phyloP scores from a whole-genome alignment of 1,140 invertebrate species.

The Pogonus chalceus region DNA sequence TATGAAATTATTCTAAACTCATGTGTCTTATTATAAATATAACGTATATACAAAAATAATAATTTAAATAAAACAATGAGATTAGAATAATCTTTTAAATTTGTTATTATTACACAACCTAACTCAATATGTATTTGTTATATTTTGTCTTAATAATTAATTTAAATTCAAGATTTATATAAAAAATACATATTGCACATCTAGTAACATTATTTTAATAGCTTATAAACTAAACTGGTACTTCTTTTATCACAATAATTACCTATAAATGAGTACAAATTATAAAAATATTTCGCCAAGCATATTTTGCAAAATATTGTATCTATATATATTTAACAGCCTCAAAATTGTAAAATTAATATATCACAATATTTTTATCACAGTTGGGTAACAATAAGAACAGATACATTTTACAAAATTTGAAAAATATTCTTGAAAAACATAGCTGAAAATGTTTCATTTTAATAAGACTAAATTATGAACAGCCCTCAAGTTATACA shows the following conservation, averaged over 20 bases:
- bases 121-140: constrained; percentile 2
- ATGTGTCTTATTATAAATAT: no score
- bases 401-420: not conserved
- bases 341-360: not conserved
- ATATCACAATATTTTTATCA: not conserved
- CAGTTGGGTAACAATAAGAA: not conserved
- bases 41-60: no score
- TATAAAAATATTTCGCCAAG: not conserved
- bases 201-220: not conserved
- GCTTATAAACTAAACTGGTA: not conserved
- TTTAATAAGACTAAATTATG: no score
- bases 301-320: not conserved
- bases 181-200: constrained; percentile 4
- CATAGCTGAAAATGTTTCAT: no score
- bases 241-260: not conserved
- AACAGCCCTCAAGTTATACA: no score
- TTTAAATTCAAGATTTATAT: not conserved
- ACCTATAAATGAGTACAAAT: not conserved
- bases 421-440: not conserved
- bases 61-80: not conserved
- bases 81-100: not conserved
- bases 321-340: not conserved
- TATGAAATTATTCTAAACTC: no score
- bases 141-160: not conserved
- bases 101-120: constrained; percentile 2